A percentile compares a stretch with the other conserved stretches of the same genome.
phyloP scores from a whole-genome alignment of 2,113 vertebrate genomes.

The Neopipo cinnamomea region DNA sequence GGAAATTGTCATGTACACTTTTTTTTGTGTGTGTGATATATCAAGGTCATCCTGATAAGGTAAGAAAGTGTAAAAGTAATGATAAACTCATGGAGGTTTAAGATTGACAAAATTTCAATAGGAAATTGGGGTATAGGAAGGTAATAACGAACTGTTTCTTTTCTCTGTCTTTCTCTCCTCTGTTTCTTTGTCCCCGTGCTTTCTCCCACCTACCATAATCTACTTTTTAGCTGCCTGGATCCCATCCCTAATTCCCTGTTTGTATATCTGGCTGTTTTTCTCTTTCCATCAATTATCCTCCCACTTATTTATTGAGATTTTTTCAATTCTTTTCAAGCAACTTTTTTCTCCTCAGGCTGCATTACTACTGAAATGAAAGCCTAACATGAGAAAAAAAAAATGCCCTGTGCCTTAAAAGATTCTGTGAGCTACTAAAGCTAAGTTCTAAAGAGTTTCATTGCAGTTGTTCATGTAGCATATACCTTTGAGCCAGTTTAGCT shows the following conservation, averaged over 20 bases:
- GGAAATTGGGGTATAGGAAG: background rate
- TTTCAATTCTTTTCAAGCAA: background rate
- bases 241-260: background rate
- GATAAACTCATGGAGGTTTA: background rate
- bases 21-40: background rate
- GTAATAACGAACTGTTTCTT: background rate
- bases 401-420: background rate
- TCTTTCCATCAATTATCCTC: background rate
- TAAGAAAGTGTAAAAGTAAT: background rate
- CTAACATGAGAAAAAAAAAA: background rate
- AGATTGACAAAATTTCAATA: background rate
- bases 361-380: background rate
- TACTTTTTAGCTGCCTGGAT: background rate
- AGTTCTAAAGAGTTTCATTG: background rate
- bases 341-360: background rate
- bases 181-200: background rate
- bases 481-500: background rate
- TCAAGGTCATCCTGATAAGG: background rate
- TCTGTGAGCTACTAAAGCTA: background rate
- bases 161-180: background rate
- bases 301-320: background rate
- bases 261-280: background rate
- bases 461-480: background rate
- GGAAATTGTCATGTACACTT: background rate
- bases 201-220: background rate